These are phyloP conservation scores for Oriolus oriolus DNA, from an alignment of 2,113 vertebrate genomes.

Conservation along the genomic window DNA sequence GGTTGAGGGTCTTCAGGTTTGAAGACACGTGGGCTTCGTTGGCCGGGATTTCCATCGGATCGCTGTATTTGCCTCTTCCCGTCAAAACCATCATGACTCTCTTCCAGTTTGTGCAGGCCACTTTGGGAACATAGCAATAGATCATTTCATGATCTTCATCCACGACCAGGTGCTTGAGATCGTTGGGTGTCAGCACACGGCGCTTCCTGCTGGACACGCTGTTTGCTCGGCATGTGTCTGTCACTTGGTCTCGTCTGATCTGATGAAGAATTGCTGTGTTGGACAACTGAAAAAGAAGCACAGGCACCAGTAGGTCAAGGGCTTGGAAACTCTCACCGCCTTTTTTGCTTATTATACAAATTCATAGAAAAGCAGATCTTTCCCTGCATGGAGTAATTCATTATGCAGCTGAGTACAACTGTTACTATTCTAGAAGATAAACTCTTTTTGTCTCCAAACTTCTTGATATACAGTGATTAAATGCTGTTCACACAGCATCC, in stretches of 20 bases:
- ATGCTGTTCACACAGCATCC: neutral
- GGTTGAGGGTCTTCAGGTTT: conserved; percentile 94
- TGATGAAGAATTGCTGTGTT: conserved; percentile 86
- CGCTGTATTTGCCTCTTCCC: conserved; percentile 89
- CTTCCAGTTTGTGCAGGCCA: conserved; percentile 99
- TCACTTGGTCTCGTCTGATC: conserved; percentile 88
- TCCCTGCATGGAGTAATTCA: neutral
- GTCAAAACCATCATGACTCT: conserved; percentile 99
- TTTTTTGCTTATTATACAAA: neutral
- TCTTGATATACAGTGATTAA: neutral
- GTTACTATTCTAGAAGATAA: neutral
- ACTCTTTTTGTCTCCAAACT: neutral
- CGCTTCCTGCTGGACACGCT: conserved; percentile 85
- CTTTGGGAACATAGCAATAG: conserved; percentile 98
- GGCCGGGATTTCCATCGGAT: conserved; percentile 96
- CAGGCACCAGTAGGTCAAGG: neutral
- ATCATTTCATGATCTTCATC: conserved; percentile 96
- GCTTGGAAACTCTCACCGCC: neutral
- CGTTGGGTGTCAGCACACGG: conserved; percentile 86
- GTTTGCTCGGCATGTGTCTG: conserved; percentile 84
- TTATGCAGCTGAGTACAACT: neutral
- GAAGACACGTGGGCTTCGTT: conserved; percentile 91
- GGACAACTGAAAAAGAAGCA: conserved; percentile 79
- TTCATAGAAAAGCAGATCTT: neutral
- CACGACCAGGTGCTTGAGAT: conserved; percentile 94